These are phyloP conservation scores for Sphaerophoria rueppellii DNA, from an alignment of 2,888 invertebrate genomes.

Conservation along the genomic window DNA sequence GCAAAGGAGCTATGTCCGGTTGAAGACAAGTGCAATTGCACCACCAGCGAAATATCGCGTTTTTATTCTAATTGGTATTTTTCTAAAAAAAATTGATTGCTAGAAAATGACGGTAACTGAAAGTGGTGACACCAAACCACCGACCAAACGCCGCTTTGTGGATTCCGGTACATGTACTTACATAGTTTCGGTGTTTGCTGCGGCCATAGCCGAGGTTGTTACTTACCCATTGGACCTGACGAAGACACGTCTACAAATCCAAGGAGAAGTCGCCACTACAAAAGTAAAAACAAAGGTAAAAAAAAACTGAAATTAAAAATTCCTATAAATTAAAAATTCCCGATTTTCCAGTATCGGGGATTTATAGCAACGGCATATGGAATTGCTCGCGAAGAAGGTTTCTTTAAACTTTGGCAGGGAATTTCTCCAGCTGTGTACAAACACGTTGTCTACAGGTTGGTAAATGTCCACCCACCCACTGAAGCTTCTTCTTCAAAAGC, in stretches of 20 bases:
- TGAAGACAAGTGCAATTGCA: conserved; percentile 34
- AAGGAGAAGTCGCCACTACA: conserved; percentile 89
- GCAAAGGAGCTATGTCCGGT: conserved; percentile 52
- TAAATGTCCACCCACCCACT: background rate
- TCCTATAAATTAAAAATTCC: conserved; percentile 47
- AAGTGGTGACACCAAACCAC: conserved; percentile 72
- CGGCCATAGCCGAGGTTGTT: conserved; percentile 88
- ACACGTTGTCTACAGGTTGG: conserved; percentile 88
- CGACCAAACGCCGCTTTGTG: conserved; percentile 81
- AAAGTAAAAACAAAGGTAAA: conserved; percentile 73
- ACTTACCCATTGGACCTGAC: conserved; percentile 97
- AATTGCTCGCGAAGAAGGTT: conserved; percentile 93
- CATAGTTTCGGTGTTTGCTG: conserved; percentile 87
- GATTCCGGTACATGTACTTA: conserved; percentile 84
- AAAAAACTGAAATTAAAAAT: conserved; percentile 3
- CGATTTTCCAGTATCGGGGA: conserved; percentile 85
- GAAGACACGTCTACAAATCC: conserved; percentile 96
- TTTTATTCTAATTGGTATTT: conserved; percentile 21
- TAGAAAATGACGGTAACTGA: conserved; percentile 52
- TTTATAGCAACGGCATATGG: conserved; percentile 92
- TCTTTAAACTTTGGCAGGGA: conserved; percentile 92
- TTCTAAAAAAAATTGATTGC: background rate
- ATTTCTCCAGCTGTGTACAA: conserved; percentile 93
- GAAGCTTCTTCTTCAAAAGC: too few species aligned
- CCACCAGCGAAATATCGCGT: conserved; percentile 24